Base-by-base conservation (phyloP, 2,113 vertebrate genomes). In the Clarias macrocephalus region DNA sequence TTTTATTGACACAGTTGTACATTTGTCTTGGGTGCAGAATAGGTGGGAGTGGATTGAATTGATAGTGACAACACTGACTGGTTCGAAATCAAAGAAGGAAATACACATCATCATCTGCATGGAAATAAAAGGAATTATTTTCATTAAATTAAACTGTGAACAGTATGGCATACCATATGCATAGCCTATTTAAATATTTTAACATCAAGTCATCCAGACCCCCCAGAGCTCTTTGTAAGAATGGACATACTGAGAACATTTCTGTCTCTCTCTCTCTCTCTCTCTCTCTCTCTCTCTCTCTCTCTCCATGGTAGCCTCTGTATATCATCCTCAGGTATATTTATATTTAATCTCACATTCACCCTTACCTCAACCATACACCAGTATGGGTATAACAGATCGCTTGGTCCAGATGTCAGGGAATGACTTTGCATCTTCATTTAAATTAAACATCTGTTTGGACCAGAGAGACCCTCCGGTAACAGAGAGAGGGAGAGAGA, bases 381-480 rank as follows among this genome's bases (percentile, higher is more conserved):
- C 60, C 66, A 65, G 12, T 19, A 66, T 16, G 84, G 83, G 70
- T 12, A 68, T 4, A 37, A 4, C 42, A 56, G 48, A 85, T 62
- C 3, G 70, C 82, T 42, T 60, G 13, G 80, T 62, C 79, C 83
- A 77, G 48, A 63, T 88, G 70, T 83, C 82, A 76, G 62, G 81
- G 72, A 80, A 65, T 33, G 80, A 79, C 83, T 63, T 76, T 19
- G 77, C 48, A 84, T 62, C 57, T 52, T 84, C 75, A 65, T 86
- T 48, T 68, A 70, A 65, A 54, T 70, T 66, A 88, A 77, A 75
- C 86, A 87, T 72, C 85, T 84, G 88, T 59, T 75, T 76, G 56
- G 12, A 70, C 12, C 21, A 88, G 76, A 65, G 70, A 57, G 85
- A 73, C 73, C 19, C 13, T 59, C 72, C 60, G 60, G 60, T 56